Percentiles rank a stretch among this genome's conserved stretches.
Conservation (phyloP, 1,140 invertebrate genomes). For the Listronotus bonariensis region DNA sequence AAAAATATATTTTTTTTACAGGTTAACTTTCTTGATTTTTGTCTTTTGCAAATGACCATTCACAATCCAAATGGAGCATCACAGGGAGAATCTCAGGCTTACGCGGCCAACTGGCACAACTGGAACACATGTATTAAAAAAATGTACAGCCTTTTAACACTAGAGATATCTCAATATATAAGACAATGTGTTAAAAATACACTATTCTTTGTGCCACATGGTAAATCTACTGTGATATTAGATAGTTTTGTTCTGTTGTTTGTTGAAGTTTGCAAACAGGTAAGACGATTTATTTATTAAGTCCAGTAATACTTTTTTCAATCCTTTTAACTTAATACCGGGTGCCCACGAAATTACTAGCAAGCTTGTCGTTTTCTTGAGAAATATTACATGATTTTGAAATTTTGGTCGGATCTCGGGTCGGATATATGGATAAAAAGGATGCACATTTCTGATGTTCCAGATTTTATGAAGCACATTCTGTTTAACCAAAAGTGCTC, state of each 20-base stretch:
- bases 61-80: conserved; percentile 47
- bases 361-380: too few relatives aligned
- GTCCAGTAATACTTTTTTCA: too few relatives aligned
- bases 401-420: too few relatives aligned
- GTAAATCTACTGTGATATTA: conserved; percentile 26
- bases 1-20: conserved; percentile 5
- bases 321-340: too few relatives aligned
- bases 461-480: too few relatives aligned
- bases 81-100: conserved; percentile 37
- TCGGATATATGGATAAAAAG: too few relatives aligned
- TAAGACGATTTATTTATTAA: conserved; percentile 15
- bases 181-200: conserved; percentile 31
- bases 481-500: too few relatives aligned
- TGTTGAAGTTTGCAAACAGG: conserved; percentile 48
- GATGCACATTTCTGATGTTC: too few relatives aligned
- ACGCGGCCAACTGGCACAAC: conserved; percentile 42
- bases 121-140: conserved; percentile 44
- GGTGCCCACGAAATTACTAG: too few relatives aligned
- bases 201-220: conserved; percentile 31
- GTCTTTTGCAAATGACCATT: conserved; percentile 48
- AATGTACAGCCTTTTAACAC: conserved; percentile 39
- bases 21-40: conserved; percentile 45
- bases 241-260: conserved; percentile 41
- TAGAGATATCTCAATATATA: conserved; percentile 40
- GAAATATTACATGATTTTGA: too few relatives aligned